Evolutionary conservation across 1,140 invertebrate genomes (phyloP).

Genomic region (Chrysopa pallens): DNA sequence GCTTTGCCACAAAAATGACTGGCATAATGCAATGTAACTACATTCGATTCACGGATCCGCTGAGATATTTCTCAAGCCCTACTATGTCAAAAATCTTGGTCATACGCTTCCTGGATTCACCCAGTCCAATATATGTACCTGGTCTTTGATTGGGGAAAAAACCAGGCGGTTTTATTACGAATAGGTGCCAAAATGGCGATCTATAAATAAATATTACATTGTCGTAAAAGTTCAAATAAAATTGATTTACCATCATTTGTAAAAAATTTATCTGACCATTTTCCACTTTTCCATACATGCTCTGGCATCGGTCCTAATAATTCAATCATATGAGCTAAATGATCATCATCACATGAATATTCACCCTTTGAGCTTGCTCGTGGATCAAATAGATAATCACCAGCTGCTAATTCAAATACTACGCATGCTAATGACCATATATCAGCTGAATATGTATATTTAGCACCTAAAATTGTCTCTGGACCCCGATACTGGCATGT

Average conservation of each 20-base stretch:
- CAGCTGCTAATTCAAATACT: slow-evolving; percentile 96
- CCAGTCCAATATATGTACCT: too few relatives aligned
- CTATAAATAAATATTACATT: too few relatives aligned
- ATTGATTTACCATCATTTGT: slow-evolving; percentile 48
- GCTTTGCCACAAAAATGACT: too few relatives aligned
- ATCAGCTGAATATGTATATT: slow-evolving; percentile 86
- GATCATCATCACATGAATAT: slow-evolving; percentile 87
- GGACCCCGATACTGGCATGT: slow-evolving; percentile 93
- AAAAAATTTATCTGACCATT: slow-evolving; percentile 81
- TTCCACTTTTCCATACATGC: slow-evolving; percentile 73
- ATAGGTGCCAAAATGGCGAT: too few relatives aligned
- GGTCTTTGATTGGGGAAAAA: too few relatives aligned
- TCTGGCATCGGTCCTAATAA: slow-evolving; percentile 87
- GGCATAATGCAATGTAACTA: too few relatives aligned
- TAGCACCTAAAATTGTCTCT: slow-evolving; percentile 87
- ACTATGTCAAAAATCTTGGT: too few relatives aligned
- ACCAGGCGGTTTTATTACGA: too few relatives aligned
- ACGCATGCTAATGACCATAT: slow-evolving; percentile 98
- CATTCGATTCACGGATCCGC: too few relatives aligned
- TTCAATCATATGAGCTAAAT: slow-evolving; percentile 96
- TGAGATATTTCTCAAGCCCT: too few relatives aligned
- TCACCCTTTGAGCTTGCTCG: slow-evolving; percentile 53
- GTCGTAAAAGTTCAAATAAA: not conserved
- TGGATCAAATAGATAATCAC: slow-evolving; percentile 97
- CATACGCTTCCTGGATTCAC: too few relatives aligned